phyloP scores from a whole-genome alignment of 2,113 vertebrate species.

The Propithecus coquereli region DNA sequence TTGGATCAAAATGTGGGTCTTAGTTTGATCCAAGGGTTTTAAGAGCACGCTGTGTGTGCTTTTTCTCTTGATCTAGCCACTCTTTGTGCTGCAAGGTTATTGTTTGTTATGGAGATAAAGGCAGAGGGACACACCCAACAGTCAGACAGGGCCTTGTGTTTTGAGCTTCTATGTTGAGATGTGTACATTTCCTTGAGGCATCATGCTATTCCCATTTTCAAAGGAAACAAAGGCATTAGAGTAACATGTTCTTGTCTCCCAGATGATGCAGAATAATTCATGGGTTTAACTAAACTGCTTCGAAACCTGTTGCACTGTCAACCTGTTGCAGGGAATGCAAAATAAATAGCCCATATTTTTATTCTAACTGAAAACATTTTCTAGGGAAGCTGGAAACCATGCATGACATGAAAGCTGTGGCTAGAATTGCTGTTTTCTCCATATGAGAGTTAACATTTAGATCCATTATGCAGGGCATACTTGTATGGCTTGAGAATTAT shows the following conservation, averaged over 20 bases:
- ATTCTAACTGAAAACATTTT: conserved; percentile 33
- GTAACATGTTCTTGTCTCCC: background rate
- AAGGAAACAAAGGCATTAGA: conserved; percentile 31
- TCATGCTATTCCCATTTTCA: background rate
- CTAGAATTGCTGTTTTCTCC: background rate
- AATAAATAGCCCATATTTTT: conserved; percentile 5
- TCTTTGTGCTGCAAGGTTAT: background rate
- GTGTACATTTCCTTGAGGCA: background rate
- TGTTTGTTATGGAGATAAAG: background rate
- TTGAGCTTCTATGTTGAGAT: background rate
- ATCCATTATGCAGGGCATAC: background rate
- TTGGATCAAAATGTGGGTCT: background rate
- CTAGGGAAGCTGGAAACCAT: conserved; percentile 6
- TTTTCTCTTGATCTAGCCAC: background rate
- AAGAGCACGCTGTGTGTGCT: background rate
- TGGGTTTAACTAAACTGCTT: conserved; percentile 38
- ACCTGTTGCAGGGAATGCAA: background rate
- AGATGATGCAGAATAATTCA: conserved; percentile 42
- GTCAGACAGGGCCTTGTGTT: conserved; percentile 1
- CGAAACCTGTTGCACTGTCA: background rate
- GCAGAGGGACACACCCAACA: background rate
- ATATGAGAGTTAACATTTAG: background rate
- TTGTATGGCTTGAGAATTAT: background rate
- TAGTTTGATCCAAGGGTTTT: background rate
- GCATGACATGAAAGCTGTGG: background rate